A percentile compares a stretch with the other conserved stretches of the same genome.
Conservation (phyloP, 2,888 invertebrate genomes). For the Dastarcus helophoroides region DNA sequence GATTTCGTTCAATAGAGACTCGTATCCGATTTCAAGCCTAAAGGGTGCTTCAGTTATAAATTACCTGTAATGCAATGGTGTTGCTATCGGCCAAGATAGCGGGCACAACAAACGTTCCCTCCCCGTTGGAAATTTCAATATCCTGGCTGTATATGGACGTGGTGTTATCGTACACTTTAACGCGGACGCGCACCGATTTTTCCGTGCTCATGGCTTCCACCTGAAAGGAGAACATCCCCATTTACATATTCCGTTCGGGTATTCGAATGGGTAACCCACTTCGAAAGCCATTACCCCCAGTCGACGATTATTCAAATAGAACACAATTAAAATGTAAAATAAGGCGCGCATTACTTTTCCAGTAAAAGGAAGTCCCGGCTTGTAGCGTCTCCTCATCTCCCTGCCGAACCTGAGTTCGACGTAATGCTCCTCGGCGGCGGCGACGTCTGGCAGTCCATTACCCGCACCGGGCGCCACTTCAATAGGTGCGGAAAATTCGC, state of each 20-base stretch:
- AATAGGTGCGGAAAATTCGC: slow-evolving; percentile 44
- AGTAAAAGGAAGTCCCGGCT: slow-evolving; percentile 54
- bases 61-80: slow-evolving; percentile 51
- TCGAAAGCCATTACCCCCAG: no score
- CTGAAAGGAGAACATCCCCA: slow-evolving; percentile 36
- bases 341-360: slow-evolving; percentile 56
- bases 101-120: slow-evolving; percentile 54
- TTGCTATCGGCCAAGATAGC: slow-evolving; percentile 57
- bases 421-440: slow-evolving; percentile 55
- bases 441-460: slow-evolving; percentile 42
- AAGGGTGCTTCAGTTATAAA: no score
- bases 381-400: slow-evolving; percentile 53
- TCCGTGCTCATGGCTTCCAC: slow-evolving; percentile 60
- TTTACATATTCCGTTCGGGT: no score
- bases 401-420: slow-evolving; percentile 53
- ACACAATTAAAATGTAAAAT: no score
- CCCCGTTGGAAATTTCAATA: slow-evolving; percentile 55
- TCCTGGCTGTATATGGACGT: slow-evolving; percentile 61
- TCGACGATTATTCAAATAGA: no score
- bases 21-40: no score
- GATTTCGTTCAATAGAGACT: no score
- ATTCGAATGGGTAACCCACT: no score
- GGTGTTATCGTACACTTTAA: slow-evolving; percentile 54
- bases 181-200: slow-evolving; percentile 51
- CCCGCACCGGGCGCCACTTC: slow-evolving; percentile 39